These are phyloP conservation scores for Latrodectus hesperus DNA, from an alignment of 2,888 invertebrate species.

Conservation along the genomic window DNA sequence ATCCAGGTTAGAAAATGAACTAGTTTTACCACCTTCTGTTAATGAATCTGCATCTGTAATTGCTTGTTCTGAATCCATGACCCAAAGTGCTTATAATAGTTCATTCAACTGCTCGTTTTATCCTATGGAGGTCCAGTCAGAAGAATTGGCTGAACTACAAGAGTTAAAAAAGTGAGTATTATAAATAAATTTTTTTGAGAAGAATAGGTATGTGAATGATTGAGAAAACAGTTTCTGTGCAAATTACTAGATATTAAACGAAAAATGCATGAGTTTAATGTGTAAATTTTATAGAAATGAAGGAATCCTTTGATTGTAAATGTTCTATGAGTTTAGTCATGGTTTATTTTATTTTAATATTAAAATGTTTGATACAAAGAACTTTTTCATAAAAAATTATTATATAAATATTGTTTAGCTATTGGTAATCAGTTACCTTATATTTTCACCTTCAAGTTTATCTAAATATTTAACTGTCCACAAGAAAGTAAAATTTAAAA, in stretches of 20 bases:
- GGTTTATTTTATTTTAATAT: no score
- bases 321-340: no score
- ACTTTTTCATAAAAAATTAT: no score
- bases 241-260: neutral
- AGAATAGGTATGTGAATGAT: neutral
- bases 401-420: no score
- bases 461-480: no score
- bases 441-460: no score
- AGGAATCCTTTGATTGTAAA: no score
- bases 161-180: constrained; percentile 64
- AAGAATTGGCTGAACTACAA: constrained; percentile 61
- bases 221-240: neutral
- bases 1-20: constrained; percentile 61
- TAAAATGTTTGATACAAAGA: no score
- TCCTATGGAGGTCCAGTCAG: constrained; percentile 62
- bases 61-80: constrained; percentile 61
- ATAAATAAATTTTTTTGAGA: neutral
- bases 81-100: constrained; percentile 53
- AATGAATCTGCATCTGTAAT: constrained; percentile 36
- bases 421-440: no score
- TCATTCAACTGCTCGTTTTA: constrained; percentile 66
- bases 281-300: no score
- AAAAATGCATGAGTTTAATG: no score
- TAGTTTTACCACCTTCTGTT: constrained; percentile 34
- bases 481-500: no score